These are phyloP conservation scores for Emys orbicularis DNA, from an alignment of 2,797 vertebrate species.

Conservation along the genomic window DNA sequence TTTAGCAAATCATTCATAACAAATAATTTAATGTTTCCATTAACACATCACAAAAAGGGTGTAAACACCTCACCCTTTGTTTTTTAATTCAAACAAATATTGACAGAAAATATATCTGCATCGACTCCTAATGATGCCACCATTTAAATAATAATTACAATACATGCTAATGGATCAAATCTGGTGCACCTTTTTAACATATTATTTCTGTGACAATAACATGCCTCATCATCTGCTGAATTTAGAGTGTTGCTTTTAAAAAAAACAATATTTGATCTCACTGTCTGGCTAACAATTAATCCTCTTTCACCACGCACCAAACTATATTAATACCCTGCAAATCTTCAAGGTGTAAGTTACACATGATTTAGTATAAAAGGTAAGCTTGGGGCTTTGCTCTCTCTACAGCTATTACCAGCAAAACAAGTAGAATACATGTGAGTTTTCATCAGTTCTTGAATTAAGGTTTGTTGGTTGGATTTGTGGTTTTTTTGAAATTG, in stretches of 20 bases:
- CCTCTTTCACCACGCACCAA: slow-evolving; percentile 68
- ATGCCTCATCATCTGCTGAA: slow-evolving; percentile 48
- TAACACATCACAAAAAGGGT: background rate
- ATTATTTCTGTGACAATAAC: slow-evolving; percentile 58
- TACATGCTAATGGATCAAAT: slow-evolving; percentile 9
- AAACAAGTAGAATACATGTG: slow-evolving; percentile 65
- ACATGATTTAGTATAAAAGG: slow-evolving; percentile 81
- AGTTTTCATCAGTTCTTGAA: slow-evolving; percentile 35
- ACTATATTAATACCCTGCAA: slow-evolving; percentile 76
- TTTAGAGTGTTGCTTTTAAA: slow-evolving; percentile 71
- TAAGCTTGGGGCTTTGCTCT: slow-evolving; percentile 8
- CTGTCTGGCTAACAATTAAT: slow-evolving; percentile 80
- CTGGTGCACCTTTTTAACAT: slow-evolving; percentile 10
- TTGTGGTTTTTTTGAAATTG: background rate
- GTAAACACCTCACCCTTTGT: background rate
- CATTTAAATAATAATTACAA: background rate
- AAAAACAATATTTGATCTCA: slow-evolving; percentile 72
- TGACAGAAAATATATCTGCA: fast-evolving
- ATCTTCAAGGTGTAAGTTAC: slow-evolving; percentile 80
- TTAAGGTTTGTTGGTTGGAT: background rate
- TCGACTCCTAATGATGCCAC: background rate
- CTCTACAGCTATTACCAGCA: slow-evolving; percentile 47
- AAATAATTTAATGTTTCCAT: background rate
- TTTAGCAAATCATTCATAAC: background rate
- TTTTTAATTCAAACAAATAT: background rate